Evolutionary conservation across 35 echinoderm and acorn worm species (phyloP).

Genomic region (Ophioderma brevispina): DNA sequence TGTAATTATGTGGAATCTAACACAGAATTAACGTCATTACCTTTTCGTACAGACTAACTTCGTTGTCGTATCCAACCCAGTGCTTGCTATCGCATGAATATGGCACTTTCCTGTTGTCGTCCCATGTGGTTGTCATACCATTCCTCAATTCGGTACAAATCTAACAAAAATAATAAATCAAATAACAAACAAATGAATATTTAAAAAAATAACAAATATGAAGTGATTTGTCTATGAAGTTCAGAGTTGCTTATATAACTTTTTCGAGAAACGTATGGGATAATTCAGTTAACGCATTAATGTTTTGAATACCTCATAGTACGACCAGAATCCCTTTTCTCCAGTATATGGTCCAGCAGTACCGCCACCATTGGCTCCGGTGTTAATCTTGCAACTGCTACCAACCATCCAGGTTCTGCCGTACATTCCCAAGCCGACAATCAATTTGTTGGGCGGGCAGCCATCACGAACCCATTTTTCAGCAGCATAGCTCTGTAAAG

Average conservation of each 20-base stretch:
- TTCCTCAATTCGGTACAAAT: conserved; percentile 29
- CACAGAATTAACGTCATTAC: conserved; percentile 12
- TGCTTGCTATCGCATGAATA: conserved; percentile 39
- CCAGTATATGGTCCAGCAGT: conserved; percentile 37
- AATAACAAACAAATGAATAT: neutral
- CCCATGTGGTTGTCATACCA: conserved; percentile 15
- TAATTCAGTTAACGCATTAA: no score
- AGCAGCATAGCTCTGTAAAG: conserved; percentile 23
- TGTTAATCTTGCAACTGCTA: conserved; percentile 14
- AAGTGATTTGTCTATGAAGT: no score
- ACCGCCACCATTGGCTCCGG: conserved; percentile 34
- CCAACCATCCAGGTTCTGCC: conserved; percentile 36
- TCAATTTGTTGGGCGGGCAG: conserved; percentile 29
- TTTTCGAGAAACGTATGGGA: no score
- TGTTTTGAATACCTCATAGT: conserved; percentile 73
- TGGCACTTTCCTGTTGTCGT: conserved; percentile 5
- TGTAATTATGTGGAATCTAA: no score
- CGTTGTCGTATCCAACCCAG: conserved; percentile 60
- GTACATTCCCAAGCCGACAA: conserved; percentile 47
- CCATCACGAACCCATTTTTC: conserved; percentile 48
- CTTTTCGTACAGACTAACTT: conserved; percentile 25
- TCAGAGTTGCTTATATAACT: no score
- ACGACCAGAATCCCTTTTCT: conserved; percentile 41
- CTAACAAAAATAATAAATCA: neutral
- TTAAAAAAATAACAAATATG: no score